These are phyloP conservation scores for Crioceris asparagi DNA, from an alignment of 2,888 invertebrate species.

Conservation along the genomic window DNA sequence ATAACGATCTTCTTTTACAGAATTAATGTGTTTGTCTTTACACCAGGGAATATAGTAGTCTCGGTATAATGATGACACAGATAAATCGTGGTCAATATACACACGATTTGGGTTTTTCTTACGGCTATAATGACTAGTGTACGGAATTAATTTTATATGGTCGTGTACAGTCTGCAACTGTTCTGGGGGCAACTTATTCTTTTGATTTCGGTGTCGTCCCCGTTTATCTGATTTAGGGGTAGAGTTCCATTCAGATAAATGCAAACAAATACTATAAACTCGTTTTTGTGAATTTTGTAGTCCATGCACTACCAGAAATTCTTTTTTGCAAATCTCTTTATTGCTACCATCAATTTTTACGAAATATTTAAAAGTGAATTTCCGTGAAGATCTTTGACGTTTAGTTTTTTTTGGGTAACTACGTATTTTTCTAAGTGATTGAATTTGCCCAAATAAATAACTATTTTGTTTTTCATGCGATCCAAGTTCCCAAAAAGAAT, in stretches of 20 bases:
- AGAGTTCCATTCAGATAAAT: slow-evolving; percentile 10
- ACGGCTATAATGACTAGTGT: background rate
- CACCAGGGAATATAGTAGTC: slow-evolving; percentile 15
- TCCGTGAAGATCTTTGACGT: slow-evolving; percentile 9
- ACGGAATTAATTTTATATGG: slow-evolving; percentile 13
- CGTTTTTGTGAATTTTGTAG: slow-evolving; percentile 9
- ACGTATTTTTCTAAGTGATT: slow-evolving; percentile 8
- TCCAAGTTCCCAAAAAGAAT: slow-evolving; percentile 3
- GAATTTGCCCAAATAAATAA: slow-evolving; percentile 13
- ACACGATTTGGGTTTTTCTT: background rate
- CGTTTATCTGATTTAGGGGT: slow-evolving; percentile 11
- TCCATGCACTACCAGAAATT: slow-evolving; percentile 6
- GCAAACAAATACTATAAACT: slow-evolving; percentile 5
- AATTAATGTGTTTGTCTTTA: slow-evolving; percentile 9
- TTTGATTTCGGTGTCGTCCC: slow-evolving; percentile 10
- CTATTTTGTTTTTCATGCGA: slow-evolving; percentile 14
- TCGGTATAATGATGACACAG: slow-evolving; percentile 14
- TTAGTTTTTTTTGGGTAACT: slow-evolving; percentile 14
- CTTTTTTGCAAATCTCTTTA: slow-evolving; percentile 9
- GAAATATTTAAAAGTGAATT: slow-evolving; percentile 9
- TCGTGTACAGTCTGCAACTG: slow-evolving; percentile 7
- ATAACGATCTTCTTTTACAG: slow-evolving; percentile 13
- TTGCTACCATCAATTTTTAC: slow-evolving; percentile 11
- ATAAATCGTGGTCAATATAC: background rate
- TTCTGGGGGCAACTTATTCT: slow-evolving; percentile 10